These are phyloP conservation scores for Brenthis ino DNA, from an alignment of 2,888 invertebrate species.

Conservation along the genomic window DNA sequence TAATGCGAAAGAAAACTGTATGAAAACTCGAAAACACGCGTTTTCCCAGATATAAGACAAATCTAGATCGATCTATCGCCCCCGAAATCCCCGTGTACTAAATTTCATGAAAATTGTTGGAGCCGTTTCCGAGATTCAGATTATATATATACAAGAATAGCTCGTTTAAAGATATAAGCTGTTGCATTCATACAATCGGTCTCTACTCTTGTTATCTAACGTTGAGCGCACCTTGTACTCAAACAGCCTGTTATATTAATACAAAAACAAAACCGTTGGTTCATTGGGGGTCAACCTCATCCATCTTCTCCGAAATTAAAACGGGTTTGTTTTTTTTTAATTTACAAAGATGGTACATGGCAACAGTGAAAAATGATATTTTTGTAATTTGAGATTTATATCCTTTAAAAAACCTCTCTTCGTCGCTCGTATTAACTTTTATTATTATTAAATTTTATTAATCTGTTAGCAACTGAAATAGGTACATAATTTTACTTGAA, in stretches of 20 bases:
- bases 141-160: too few species aligned
- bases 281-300: slow-evolving; percentile 35
- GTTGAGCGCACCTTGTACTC: not conserved
- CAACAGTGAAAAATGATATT: slow-evolving; percentile 30
- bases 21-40: too few species aligned
- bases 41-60: too few species aligned
- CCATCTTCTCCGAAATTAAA: slow-evolving; percentile 35
- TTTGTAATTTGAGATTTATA: slow-evolving; percentile 27
- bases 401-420: slow-evolving; percentile 14
- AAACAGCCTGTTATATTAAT: slow-evolving; percentile 5
- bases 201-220: too few species aligned
- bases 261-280: slow-evolving; percentile 27
- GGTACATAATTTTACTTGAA: not conserved
- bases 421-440: slow-evolving; percentile 14
- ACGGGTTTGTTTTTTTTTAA: slow-evolving; percentile 27
- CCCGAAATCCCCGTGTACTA: too few species aligned
- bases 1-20: too few species aligned
- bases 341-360: slow-evolving; percentile 2
- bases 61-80: too few species aligned
- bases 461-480: not conserved
- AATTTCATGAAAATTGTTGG: too few species aligned
- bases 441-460: slow-evolving; percentile 3
- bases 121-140: too few species aligned
- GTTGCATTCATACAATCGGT: too few species aligned
- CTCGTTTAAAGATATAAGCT: too few species aligned